Evolutionary conservation across 2,113 vertebrate genomes (phyloP).

Genomic region (Prochilodus magdalenae): DNA sequence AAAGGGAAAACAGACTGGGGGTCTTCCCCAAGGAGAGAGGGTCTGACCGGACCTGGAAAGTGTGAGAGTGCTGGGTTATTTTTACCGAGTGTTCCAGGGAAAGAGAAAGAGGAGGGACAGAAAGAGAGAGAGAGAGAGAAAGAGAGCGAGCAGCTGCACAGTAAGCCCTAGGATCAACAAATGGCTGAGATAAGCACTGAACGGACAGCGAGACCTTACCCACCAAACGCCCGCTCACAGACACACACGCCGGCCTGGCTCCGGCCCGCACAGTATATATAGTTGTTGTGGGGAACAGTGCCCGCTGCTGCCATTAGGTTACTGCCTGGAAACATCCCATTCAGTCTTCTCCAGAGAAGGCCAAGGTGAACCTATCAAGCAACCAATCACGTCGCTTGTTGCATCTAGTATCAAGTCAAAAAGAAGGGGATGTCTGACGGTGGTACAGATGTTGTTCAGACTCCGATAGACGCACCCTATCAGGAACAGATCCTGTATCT

Average conservation of each 20-base stretch:
- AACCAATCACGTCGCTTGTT: no score
- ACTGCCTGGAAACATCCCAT: not conserved
- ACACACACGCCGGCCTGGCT: not conserved
- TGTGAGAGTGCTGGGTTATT: conserved; percentile 77
- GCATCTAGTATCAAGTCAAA: not conserved
- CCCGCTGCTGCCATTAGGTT: not conserved
- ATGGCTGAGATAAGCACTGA: conserved; percentile 75
- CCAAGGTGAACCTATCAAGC: not conserved
- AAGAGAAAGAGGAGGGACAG: conserved; percentile 67
- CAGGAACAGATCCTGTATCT: no score
- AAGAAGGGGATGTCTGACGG: conserved; percentile 34
- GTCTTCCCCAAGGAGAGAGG: conserved; percentile 61
- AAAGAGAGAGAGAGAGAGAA: conserved; percentile 69
- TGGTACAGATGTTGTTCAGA: conserved; percentile 7
- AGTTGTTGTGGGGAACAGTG: not conserved
- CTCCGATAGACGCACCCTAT: no score
- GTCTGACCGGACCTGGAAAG: conserved; percentile 71
- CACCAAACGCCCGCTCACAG: not conserved
- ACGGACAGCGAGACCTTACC: conserved; percentile 61
- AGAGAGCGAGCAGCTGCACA: conserved; percentile 77
- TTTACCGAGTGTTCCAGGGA: conserved; percentile 76
- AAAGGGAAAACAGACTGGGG: conserved; percentile 26
- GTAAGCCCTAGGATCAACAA: conserved; percentile 80
- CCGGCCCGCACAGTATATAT: conserved; percentile 29
- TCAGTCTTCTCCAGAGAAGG: not conserved